Evolutionary conservation across 2,888 invertebrate species (phyloP).

Genomic region (Xestobium rufovillosum): DNA sequence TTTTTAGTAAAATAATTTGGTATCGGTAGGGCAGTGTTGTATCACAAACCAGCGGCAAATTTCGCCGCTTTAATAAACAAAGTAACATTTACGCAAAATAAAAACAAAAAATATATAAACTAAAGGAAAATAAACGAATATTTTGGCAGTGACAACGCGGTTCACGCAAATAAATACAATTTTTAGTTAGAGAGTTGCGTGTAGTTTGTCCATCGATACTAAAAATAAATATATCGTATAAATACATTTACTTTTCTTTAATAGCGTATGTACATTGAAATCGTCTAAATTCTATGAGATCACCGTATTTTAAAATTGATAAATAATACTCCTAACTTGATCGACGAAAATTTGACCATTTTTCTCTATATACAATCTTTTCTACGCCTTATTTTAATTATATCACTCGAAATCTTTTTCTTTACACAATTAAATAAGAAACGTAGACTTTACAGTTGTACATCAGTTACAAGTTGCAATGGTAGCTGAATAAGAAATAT

Average conservation of each 20-base stretch:
- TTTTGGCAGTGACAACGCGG: background rate
- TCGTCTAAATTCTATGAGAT: background rate
- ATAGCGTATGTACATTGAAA: background rate
- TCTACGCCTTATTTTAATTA: constrained; percentile 27
- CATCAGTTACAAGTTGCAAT: constrained; percentile 45
- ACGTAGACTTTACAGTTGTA: constrained; percentile 37
- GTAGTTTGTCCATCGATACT: background rate
- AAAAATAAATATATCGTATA: constrained; percentile 1
- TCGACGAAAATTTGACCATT: constrained; percentile 21
- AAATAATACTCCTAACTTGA: constrained; percentile 22
- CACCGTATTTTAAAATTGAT: background rate
- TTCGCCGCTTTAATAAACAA: background rate
- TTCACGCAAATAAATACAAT: constrained; percentile 1
- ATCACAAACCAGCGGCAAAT: constrained; percentile 37
- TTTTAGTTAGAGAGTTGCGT: background rate
- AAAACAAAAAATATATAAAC: too few species aligned
- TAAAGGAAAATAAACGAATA: background rate
- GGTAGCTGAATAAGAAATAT: constrained; percentile 30
- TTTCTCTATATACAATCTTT: constrained; percentile 21
- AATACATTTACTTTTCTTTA: background rate
- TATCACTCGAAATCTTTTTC: constrained; percentile 26
- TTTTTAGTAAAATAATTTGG: constrained; percentile 25
- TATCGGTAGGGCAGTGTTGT: constrained; percentile 33
- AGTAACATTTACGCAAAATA: background rate
- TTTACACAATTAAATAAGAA: background rate